Conservation (phyloP, 2,113 vertebrate genomes). For the Donacobius atricapilla region DNA sequence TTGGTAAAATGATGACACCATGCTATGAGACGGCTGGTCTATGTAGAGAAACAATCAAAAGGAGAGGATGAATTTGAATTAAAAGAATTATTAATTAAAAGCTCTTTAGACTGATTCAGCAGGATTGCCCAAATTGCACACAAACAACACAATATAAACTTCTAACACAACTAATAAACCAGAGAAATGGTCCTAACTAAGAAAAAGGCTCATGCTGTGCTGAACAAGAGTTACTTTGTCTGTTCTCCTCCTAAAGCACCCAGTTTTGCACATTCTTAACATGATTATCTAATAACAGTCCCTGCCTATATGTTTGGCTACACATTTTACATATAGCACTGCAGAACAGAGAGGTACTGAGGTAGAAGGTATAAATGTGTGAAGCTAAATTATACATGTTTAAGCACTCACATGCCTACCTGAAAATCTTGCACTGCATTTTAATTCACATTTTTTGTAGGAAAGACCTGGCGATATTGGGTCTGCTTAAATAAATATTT, state of each 20-base stretch:
- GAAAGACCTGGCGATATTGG: not conserved
- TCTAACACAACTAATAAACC: not conserved
- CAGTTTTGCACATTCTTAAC: not conserved
- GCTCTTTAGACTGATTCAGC: not conserved
- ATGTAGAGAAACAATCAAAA: not conserved
- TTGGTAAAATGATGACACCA: not conserved
- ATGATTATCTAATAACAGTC: not conserved
- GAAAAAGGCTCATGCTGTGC: not conserved
- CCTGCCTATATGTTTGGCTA: not conserved
- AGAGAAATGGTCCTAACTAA: not conserved
- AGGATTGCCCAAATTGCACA: not conserved
- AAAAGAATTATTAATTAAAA: no score
- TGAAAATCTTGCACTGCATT: not conserved
- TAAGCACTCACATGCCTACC: not conserved
- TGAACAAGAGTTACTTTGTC: slow-evolving; percentile 10
- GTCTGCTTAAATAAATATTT: slow-evolving; percentile 60
- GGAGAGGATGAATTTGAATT: not conserved
- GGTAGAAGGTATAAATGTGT: not conserved
- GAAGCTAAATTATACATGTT: slow-evolving; percentile 7
- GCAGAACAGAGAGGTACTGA: slow-evolving; percentile 33
- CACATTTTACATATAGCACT: not conserved
- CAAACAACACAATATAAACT: not conserved
- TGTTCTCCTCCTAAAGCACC: not conserved
- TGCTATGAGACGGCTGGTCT: not conserved
- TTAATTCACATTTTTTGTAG: slow-evolving; percentile 2